Conservation (phyloP, 2,113 vertebrate genomes). For the Delphinus delphis region DNA sequence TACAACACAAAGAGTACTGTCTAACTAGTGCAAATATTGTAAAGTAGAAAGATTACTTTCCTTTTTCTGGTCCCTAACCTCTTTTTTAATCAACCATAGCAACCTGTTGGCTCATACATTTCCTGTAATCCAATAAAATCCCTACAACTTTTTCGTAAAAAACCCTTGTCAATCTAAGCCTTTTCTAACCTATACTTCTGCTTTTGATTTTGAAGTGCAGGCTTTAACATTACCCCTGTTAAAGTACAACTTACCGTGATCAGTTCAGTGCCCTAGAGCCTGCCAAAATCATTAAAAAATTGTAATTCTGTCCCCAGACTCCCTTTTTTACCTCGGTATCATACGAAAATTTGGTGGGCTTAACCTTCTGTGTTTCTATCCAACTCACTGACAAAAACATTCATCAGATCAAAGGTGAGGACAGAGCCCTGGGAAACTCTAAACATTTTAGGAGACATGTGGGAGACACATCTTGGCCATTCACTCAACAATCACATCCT, state of each 20-base stretch:
- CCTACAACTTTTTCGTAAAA: neutral
- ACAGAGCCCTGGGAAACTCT: neutral
- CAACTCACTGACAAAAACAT: neutral
- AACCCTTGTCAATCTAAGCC: neutral
- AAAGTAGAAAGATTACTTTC: neutral
- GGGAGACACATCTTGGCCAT: conserved; percentile 1
- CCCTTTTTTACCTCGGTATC: neutral
- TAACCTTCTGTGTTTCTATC: neutral
- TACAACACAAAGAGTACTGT: neutral
- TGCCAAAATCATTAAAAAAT: neutral
- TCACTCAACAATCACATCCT: neutral
- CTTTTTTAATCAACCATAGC: neutral
- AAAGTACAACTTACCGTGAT: neutral
- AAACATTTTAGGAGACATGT: neutral
- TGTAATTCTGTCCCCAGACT: neutral
- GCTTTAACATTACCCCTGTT: neutral
- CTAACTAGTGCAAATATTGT: neutral
- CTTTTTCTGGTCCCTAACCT: neutral
- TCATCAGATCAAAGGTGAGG: neutral
- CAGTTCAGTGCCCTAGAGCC: neutral
- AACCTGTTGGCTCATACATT: neutral
- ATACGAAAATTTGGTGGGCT: neutral
- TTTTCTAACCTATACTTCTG: neutral
- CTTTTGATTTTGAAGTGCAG: conserved; percentile 23
- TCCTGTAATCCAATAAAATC: conserved; percentile 26